Conservation (phyloP, 1,140 invertebrate genomes). For the Arctopsyche grandis region DNA sequence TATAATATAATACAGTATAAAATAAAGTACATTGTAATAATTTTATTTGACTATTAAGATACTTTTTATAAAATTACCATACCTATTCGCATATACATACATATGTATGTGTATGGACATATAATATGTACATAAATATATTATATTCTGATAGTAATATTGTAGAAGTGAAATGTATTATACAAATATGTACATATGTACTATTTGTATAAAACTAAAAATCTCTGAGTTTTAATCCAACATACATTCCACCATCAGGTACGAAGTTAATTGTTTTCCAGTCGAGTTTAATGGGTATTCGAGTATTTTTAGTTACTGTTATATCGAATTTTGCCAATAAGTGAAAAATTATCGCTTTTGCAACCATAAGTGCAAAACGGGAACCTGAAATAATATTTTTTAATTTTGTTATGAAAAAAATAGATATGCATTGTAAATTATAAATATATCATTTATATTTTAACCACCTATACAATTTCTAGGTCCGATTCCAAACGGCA, state of each 20-base stretch:
- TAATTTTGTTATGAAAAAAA: background rate
- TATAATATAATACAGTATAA: too few species aligned
- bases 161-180: too few species aligned
- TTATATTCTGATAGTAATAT: too few species aligned
- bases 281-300: conserved; percentile 55
- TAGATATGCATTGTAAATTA: background rate
- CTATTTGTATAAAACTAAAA: background rate
- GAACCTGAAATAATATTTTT: conserved; percentile 45
- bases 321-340: conserved; percentile 69
- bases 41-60: too few species aligned
- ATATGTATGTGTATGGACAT: too few species aligned
- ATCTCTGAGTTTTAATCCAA: conserved; percentile 21
- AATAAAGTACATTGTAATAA: too few species aligned
- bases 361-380: conserved; percentile 59
- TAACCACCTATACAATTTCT: conserved; percentile 34
- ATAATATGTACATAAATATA: too few species aligned
- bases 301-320: conserved; percentile 55
- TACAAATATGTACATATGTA: too few species aligned
- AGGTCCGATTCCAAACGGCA: conserved; percentile 11
- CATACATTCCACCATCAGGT: background rate
- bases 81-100: too few species aligned
- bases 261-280: conserved; percentile 25
- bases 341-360: conserved; percentile 62
- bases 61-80: too few species aligned
- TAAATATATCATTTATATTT: too few species aligned